These are phyloP conservation scores for Taenioides sp. DNA, from an alignment of 2,797 vertebrate genomes.

Conservation along the genomic window DNA sequence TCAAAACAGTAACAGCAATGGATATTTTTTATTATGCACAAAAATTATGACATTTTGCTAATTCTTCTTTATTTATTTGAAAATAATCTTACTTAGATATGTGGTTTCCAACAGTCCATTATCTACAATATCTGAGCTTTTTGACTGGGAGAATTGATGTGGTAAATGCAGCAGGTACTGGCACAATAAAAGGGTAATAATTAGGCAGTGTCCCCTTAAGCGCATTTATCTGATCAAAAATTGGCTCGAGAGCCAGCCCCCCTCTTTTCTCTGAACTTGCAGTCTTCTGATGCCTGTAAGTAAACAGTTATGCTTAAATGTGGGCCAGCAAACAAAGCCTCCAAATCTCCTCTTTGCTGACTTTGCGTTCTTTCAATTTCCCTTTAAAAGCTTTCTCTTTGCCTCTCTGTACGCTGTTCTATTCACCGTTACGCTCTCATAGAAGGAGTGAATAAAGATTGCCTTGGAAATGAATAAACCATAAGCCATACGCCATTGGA, in stretches of 20 bases:
- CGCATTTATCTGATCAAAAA: constrained; percentile 41
- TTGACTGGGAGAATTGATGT: background rate
- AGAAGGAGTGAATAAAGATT: constrained; percentile 71
- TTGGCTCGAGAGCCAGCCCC: constrained; percentile 41
- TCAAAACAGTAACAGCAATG: background rate
- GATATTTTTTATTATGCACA: too few relatives aligned
- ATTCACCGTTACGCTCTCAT: constrained; percentile 61
- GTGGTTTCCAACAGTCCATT: background rate
- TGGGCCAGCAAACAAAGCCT: constrained; percentile 68
- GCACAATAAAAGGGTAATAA: background rate
- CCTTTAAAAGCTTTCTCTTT: constrained; percentile 65
- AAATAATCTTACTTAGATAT: background rate
- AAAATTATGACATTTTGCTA: background rate
- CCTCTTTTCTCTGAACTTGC: constrained; percentile 51
- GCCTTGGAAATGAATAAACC: constrained; percentile 73
- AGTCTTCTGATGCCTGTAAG: constrained; percentile 51
- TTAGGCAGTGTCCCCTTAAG: constrained; percentile 23
- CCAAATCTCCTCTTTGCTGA: constrained; percentile 67
- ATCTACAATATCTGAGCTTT: background rate
- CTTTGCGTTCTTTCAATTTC: constrained; percentile 53
- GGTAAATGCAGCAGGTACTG: background rate
- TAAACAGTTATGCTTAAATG: constrained; percentile 59
- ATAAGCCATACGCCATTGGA: constrained; percentile 70
- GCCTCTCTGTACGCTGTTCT: constrained; percentile 54
- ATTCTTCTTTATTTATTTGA: background rate